These are phyloP conservation scores for Drosophila arizonae DNA, from an alignment of 1,140 invertebrate genomes.

Conservation along the genomic window DNA sequence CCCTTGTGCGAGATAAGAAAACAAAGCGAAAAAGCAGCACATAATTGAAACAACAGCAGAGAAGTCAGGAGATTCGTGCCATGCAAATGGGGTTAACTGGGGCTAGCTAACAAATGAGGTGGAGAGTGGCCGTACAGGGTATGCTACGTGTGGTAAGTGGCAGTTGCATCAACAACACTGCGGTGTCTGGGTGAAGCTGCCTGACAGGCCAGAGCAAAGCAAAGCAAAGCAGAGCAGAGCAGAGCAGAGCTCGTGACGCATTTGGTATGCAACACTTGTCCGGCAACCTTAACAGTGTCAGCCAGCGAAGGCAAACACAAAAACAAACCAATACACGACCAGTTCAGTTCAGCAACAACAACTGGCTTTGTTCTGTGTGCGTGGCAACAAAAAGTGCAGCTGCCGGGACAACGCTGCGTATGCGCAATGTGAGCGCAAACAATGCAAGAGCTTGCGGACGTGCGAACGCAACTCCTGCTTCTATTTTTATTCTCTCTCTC, in stretches of 20 bases:
- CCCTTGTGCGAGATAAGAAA: background rate
- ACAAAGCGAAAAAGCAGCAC: background rate
- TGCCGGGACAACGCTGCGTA: slow-evolving; percentile 46
- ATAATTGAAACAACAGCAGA: slow-evolving; percentile 9
- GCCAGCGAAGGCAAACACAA: slow-evolving; percentile 16
- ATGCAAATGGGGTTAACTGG: slow-evolving; percentile 9
- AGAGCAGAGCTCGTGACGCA: slow-evolving; percentile 22
- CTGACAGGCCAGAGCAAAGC: background rate
- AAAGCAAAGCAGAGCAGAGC: no score
- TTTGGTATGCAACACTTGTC: slow-evolving; percentile 73
- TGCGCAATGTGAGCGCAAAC: slow-evolving; percentile 30
- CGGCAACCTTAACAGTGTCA: slow-evolving; percentile 59
- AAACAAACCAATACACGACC: slow-evolving; percentile 16
- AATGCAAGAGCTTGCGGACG: slow-evolving; percentile 11
- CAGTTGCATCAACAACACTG: slow-evolving; percentile 24
- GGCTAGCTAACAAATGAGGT: background rate
- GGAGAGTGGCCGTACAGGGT: slow-evolving; percentile 50
- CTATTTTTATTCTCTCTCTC: background rate
- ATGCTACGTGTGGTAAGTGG: slow-evolving; percentile 64
- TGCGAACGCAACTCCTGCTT: background rate
- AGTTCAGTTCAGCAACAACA: background rate
- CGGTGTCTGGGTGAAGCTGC: slow-evolving; percentile 1
- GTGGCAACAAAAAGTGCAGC: slow-evolving; percentile 39
- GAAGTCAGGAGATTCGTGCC: slow-evolving; percentile 41
- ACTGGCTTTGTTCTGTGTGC: background rate